A percentile compares a stretch with the other conserved stretches of the same genome.
Conservation (phyloP, 2,113 vertebrate genomes). For the Cochlearius cochlearius region DNA sequence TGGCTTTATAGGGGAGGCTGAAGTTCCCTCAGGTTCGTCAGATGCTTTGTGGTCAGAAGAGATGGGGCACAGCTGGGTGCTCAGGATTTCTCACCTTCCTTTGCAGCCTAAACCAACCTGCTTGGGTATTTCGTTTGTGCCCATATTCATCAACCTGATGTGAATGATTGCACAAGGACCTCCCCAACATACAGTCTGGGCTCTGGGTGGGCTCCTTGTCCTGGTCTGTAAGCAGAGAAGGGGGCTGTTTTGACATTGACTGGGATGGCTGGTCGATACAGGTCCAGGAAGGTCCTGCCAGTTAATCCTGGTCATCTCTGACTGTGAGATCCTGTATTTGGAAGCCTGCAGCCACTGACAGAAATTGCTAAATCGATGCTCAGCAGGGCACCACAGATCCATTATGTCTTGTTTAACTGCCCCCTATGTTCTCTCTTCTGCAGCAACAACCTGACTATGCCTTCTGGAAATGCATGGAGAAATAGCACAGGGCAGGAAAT, state of each 20-base stretch:
- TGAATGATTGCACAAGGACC: accelerated
- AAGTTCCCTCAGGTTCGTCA: background rate
- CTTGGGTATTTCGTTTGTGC: background rate
- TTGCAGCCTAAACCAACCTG: background rate
- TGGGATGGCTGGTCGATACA: background rate
- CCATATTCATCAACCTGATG: background rate
- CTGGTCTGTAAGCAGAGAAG: background rate
- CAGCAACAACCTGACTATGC: background rate
- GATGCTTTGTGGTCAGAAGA: background rate
- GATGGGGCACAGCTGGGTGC: background rate
- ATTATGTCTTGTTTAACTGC: background rate
- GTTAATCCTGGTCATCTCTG: background rate
- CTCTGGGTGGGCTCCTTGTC: background rate
- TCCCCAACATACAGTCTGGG: too few species aligned
- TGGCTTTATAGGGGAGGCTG: background rate
- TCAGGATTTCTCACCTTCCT: background rate
- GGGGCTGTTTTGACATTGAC: background rate
- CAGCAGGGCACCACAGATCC: slow-evolving; percentile 5
- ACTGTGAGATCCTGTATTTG: background rate
- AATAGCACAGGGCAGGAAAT: background rate
- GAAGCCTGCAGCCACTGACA: background rate
- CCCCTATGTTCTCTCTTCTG: background rate
- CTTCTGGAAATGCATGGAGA: background rate
- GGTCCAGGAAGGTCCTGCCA: background rate
- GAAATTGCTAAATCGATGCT: background rate